phyloP scores from a whole-genome alignment of 2,888 invertebrate species.

The Heliothis peltigera region DNA sequence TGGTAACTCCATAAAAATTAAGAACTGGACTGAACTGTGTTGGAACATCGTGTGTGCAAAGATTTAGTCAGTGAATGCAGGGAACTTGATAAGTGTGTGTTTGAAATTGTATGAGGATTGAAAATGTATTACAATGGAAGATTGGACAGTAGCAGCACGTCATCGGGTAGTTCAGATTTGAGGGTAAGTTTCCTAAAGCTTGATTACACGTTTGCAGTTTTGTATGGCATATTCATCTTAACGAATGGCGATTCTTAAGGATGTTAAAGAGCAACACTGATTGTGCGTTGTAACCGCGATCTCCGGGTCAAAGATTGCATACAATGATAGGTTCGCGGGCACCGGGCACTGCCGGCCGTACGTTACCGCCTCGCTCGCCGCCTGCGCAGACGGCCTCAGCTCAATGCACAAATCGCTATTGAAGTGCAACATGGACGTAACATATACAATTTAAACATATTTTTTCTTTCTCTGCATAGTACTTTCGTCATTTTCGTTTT shows the following conservation, averaged over 20 bases:
- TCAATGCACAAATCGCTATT: slow-evolving; percentile 43
- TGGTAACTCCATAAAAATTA: slow-evolving; percentile 18
- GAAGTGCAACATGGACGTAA: slow-evolving; percentile 15
- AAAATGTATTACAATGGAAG: slow-evolving; percentile 77
- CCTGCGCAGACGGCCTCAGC: slow-evolving; percentile 40
- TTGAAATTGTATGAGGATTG: slow-evolving; percentile 16
- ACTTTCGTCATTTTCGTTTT: background rate
- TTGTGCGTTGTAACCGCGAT: slow-evolving; percentile 53
- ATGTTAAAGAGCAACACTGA: slow-evolving; percentile 37
- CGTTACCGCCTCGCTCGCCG: slow-evolving; percentile 42
- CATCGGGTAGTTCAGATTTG: slow-evolving; percentile 83
- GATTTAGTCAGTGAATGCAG: slow-evolving; percentile 35
- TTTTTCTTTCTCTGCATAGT: background rate
- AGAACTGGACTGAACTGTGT: slow-evolving; percentile 14
- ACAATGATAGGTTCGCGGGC: slow-evolving; percentile 59
- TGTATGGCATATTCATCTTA: background rate
- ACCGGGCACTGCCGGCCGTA: slow-evolving; percentile 32
- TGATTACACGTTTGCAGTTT: slow-evolving; percentile 9
- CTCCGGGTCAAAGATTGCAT: slow-evolving; percentile 66
- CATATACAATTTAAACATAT: background rate
- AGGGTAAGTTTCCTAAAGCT: slow-evolving; percentile 73
- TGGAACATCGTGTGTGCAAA: slow-evolving; percentile 5
- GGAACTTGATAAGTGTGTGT: slow-evolving; percentile 20
- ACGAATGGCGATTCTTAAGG: slow-evolving; percentile 17
- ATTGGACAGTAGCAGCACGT: slow-evolving; percentile 78